Percentiles rank a stretch among this genome's conserved stretches.
phyloP scores from a whole-genome alignment of 2,797 vertebrate genomes.

The Sphenopsis melanotis region DNA sequence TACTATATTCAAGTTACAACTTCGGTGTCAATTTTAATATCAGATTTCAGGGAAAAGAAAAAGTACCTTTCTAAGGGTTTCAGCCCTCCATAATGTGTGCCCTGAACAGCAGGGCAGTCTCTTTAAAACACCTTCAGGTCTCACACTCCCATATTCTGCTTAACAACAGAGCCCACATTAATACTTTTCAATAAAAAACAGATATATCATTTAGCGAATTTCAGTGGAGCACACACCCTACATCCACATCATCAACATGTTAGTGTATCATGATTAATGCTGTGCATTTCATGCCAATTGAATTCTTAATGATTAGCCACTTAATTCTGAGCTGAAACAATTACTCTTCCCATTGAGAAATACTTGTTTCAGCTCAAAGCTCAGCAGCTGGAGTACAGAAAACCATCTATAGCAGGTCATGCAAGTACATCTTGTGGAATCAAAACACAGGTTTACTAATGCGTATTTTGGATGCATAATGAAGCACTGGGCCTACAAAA shows the following conservation, averaged over 20 bases:
- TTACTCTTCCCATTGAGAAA: conserved; percentile 4
- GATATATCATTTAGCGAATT: neutral
- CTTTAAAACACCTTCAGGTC: neutral
- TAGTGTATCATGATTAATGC: neutral
- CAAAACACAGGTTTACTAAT: neutral
- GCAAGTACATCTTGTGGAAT: neutral
- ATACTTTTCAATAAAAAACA: neutral
- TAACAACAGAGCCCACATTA: neutral
- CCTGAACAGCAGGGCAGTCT: neutral
- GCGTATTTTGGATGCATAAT: neutral
- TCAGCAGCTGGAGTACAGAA: neutral
- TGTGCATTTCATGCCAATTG: neutral
- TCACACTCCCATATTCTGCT: neutral
- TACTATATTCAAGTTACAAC: neutral
- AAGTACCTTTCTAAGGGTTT: neutral
- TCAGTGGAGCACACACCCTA: neutral
- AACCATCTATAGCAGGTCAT: neutral
- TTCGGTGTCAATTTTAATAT: neutral
- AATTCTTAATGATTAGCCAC: conserved; percentile 48
- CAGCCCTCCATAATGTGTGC: neutral
- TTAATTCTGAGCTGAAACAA: conserved; percentile 46
- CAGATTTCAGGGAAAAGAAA: neutral
- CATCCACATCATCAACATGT: neutral
- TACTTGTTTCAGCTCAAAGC: conserved; percentile 1
- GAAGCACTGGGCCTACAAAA: neutral